Evolutionary conservation across 2,888 invertebrate genomes (phyloP).

Genomic region (Amphipoea lucens): DNA sequence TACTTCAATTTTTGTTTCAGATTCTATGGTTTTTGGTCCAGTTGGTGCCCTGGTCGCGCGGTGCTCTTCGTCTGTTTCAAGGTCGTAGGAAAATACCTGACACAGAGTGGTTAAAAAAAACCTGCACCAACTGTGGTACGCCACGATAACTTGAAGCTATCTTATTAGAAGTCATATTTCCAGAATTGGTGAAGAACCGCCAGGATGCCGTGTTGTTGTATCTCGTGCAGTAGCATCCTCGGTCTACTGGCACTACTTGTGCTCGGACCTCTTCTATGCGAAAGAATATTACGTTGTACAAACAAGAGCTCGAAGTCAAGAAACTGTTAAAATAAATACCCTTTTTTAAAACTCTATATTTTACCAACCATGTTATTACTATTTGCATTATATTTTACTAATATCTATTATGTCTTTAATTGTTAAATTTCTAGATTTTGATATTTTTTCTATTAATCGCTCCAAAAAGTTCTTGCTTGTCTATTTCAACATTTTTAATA

Average conservation of each 20-base stretch:
- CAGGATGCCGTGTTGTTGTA: conserved; percentile 43
- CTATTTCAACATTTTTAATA: conserved; percentile 8
- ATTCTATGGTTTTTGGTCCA: conserved; percentile 49
- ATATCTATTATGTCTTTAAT: neutral
- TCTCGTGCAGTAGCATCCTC: conserved; percentile 39
- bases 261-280: conserved; percentile 54
- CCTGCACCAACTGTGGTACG: conserved; percentile 30
- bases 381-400: conserved; percentile 33
- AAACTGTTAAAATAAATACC: neutral
- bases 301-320: conserved; percentile 1
- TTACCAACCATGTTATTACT: conserved; percentile 5
- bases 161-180: neutral
- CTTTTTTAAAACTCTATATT: conserved; percentile 12
- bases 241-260: conserved; percentile 40
- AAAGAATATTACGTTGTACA: conserved; percentile 43
- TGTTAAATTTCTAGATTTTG: conserved; percentile 28
- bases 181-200: neutral
- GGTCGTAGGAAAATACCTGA: conserved; percentile 25
- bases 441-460: neutral
- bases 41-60: conserved; percentile 17
- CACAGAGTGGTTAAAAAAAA: conserved; percentile 27
- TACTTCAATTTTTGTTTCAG: conserved; percentile 79
- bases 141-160: conserved; percentile 9
- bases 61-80: conserved; percentile 39
- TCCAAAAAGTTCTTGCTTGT: neutral